These are phyloP conservation scores for Cnemophilus loriae DNA, from an alignment of 2,113 vertebrate genomes.

Conservation along the genomic window DNA sequence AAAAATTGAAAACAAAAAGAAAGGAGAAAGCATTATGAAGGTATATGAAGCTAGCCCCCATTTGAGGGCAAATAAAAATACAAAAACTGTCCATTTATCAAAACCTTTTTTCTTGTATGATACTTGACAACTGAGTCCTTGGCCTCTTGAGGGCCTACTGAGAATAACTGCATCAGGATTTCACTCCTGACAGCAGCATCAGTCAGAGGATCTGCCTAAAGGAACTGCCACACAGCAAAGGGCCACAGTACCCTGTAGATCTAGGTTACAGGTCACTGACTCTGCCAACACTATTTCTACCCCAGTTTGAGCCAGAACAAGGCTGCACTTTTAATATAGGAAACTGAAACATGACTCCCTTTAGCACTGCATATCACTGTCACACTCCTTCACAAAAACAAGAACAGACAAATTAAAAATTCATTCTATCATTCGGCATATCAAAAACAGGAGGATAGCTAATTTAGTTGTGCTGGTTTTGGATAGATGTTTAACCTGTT, in stretches of 20 bases:
- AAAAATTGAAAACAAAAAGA: not conserved
- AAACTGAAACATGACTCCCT: not conserved
- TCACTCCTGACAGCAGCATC: not conserved
- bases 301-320: not conserved
- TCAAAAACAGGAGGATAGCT: not conserved
- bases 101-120: not conserved
- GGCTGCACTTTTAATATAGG: not conserved
- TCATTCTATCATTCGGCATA: not conserved
- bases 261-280: not conserved
- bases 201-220: not conserved
- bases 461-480: not conserved
- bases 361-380: fast-evolving
- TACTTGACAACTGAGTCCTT: not conserved
- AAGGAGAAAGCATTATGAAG: not conserved
- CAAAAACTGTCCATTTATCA: not conserved
- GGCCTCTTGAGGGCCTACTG: not conserved
- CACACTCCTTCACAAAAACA: not conserved
- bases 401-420: not conserved
- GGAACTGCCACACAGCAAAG: not conserved
- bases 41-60: not conserved
- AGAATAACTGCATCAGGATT: not conserved
- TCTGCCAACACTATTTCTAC: not conserved
- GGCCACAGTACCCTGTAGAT: not conserved
- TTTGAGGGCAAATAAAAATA: not conserved
- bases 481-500: not conserved